phyloP scores from a whole-genome alignment of 2,797 vertebrate species.

The Lacerta viridis region DNA sequence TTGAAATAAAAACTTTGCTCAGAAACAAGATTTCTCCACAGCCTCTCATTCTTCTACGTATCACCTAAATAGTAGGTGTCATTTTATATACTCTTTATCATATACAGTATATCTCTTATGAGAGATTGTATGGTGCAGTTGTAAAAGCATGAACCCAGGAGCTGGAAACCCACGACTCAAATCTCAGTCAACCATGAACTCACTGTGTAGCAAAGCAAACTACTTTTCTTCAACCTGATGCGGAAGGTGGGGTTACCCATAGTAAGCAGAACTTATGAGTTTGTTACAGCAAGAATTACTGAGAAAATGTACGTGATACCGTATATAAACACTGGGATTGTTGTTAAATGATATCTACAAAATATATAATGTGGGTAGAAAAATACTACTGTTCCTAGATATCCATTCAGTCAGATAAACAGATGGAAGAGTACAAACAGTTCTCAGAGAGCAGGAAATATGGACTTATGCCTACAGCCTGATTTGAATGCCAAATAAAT shows the following conservation, averaged over 20 bases:
- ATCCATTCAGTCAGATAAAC: conserved; percentile 65
- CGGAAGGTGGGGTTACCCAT: no score
- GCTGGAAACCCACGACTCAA: not conserved
- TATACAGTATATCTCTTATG: no score
- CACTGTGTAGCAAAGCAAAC: not conserved
- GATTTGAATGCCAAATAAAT: conserved; percentile 54
- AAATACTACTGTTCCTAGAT: conserved; percentile 63
- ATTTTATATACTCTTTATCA: not conserved
- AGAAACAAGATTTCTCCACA: no score
- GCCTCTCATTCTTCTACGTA: not conserved
- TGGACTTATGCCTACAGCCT: conserved; percentile 63
- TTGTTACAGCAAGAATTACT: not conserved
- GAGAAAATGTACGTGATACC: not conserved
- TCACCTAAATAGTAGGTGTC: conserved; percentile 51
- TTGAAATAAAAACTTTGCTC: no score
- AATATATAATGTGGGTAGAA: conserved; percentile 34
- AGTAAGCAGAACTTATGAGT: not conserved
- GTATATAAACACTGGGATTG: not conserved
- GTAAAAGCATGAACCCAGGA: not conserved
- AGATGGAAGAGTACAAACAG: conserved; percentile 72
- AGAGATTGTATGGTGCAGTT: not conserved
- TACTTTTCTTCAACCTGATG: not conserved
- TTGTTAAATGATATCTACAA: conserved; percentile 36
- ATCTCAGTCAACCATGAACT: not conserved
- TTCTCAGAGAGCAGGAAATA: conserved; percentile 66